A percentile compares a stretch with the other conserved stretches of the same genome.
phyloP scores from a whole-genome alignment of 2,888 invertebrate species.

The Macrosiphum euphorbiae region DNA sequence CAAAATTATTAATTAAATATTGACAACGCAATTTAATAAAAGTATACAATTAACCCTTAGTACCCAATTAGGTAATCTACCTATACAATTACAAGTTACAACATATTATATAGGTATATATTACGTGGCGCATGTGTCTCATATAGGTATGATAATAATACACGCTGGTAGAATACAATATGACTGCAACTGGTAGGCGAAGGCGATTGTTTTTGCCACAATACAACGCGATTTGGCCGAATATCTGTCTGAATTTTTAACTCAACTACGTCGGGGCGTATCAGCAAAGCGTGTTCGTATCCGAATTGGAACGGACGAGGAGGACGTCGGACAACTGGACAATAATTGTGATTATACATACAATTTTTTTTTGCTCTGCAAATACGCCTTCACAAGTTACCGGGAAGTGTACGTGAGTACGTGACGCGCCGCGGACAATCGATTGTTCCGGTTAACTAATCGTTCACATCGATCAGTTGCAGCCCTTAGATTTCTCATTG shows the following conservation, averaged over 20 bases:
- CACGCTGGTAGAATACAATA: background rate
- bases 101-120: background rate
- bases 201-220: background rate
- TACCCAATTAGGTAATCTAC: background rate
- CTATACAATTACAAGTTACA: background rate
- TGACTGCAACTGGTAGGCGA: background rate
- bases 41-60: background rate
- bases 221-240: background rate
- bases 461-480: constrained; percentile 24
- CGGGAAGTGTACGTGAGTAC: no score
- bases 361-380: background rate
- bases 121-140: background rate
- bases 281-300: background rate
- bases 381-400: constrained; percentile 6
- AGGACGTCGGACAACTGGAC: background rate
- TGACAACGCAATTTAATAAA: background rate
- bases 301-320: background rate
- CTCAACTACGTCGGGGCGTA: background rate
- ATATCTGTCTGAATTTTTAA: background rate
- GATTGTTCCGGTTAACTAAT: constrained; percentile 29
- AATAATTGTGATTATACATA: background rate
- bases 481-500: constrained; percentile 55
- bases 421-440: constrained; percentile 15
- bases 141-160: background rate
- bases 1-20: background rate